phyloP scores from a whole-genome alignment of 2,888 invertebrate genomes.

The Agrochola litura region DNA sequence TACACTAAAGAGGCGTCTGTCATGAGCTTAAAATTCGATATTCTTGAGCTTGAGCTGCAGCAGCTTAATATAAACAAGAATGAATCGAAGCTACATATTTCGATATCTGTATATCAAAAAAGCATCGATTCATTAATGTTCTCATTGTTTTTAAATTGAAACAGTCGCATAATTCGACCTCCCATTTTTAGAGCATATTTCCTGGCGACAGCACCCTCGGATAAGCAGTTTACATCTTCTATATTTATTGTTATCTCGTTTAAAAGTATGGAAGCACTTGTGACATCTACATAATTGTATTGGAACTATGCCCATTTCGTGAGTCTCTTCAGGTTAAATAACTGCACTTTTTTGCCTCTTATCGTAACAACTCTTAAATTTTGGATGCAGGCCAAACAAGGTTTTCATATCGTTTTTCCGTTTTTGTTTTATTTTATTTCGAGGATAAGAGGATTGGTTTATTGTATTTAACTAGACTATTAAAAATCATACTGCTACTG shows the following conservation, averaged over 20 bases:
- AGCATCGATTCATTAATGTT: background rate
- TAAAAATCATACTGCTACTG: background rate
- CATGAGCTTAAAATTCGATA: background rate
- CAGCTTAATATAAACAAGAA: no score
- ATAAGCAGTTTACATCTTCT: background rate
- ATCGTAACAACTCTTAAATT: conserved; percentile 31
- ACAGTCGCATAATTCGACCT: background rate
- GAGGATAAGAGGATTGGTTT: background rate
- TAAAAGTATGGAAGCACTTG: conserved; percentile 9
- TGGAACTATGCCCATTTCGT: conserved; percentile 53
- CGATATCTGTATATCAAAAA: background rate
- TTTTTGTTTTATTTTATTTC: background rate
- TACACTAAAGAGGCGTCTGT: background rate
- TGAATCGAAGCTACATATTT: no score
- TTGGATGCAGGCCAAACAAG: conserved; percentile 48
- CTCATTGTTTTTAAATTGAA: background rate
- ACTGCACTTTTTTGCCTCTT: conserved; percentile 35
- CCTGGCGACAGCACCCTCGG: background rate
- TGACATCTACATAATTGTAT: conserved; percentile 33
- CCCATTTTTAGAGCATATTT: background rate
- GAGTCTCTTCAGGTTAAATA: conserved; percentile 43
- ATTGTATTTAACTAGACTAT: background rate
- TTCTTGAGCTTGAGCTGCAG: no score
- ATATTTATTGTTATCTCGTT: background rate
- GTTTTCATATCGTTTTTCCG: conserved; percentile 14